phyloP scores from a whole-genome alignment of 1,140 invertebrate genomes.

The Apis florea region DNA sequence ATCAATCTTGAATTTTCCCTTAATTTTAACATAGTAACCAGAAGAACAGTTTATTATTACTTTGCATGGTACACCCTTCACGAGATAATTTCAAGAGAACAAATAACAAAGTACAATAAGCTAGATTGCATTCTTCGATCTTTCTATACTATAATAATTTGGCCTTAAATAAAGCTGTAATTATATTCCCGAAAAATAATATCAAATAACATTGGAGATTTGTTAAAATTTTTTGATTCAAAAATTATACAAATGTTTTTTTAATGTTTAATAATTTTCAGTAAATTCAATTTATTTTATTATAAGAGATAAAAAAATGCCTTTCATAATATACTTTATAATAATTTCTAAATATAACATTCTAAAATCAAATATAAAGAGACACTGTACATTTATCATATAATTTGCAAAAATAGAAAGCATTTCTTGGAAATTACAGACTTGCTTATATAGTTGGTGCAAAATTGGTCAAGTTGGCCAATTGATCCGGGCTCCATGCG shows the following conservation, averaged over 20 bases:
- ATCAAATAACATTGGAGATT: not conserved
- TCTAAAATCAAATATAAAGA: not conserved
- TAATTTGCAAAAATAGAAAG: not conserved
- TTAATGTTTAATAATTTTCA: too few relatives aligned
- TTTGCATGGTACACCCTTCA: not conserved
- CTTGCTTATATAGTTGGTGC: constrained; percentile 1
- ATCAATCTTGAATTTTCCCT: not conserved
- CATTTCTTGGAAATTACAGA: constrained; percentile 40
- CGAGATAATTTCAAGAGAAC: not conserved
- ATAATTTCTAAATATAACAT: not conserved
- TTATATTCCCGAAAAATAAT: not conserved
- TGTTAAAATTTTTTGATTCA: too few relatives aligned
- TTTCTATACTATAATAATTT: not conserved
- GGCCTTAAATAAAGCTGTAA: not conserved
- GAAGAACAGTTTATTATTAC: not conserved
- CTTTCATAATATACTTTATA: not conserved
- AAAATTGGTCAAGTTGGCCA: constrained; percentile 56
- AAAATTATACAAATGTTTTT: too few relatives aligned
- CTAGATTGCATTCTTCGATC: constrained; percentile 7
- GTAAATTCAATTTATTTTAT: too few relatives aligned
- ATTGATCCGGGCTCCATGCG: constrained; percentile 54
- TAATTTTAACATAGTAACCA: not conserved
- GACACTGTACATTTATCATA: not conserved
- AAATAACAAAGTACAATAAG: constrained; percentile 23
- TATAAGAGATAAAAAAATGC: too few relatives aligned